Evolutionary conservation across 2,113 vertebrate genomes (phyloP), one percentile per base, ranked within the genome.

Genomic region (Propithecus coquereli): DNA sequence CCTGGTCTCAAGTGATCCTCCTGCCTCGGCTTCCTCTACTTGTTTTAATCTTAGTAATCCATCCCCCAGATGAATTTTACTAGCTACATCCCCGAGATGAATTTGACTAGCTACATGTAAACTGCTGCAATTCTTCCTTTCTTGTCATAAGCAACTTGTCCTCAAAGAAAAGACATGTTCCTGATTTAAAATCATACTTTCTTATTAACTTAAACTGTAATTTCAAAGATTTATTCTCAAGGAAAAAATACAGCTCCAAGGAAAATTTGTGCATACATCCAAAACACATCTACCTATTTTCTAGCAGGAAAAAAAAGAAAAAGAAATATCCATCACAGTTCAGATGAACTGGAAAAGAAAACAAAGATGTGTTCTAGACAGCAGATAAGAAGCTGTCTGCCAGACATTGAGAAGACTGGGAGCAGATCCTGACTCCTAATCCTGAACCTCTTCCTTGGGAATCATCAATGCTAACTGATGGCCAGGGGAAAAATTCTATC

Each of bases 221-320:
- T 84, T 92, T 97, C 73, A 86, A 80, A 91, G 61, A 94, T 79
- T 93, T 86, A 84, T 43, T 90, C 54, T 92, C 20, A 70, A 87
- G 68, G 40, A 80, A 93, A 91, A 90, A 30, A 32, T 82, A 91
- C 0, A 84, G 68, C 27, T 71, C 47, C 59, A 79, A 95, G 70
- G 50, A 86, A 93, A 79, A 83, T 86, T 37, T 59, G 89, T 65
- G 80, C 84, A 90, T 84, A 25, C 52, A 74, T 87, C 23, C 6
- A 50, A 96, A 94, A 90, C 54, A 87, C n/a, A 54, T 14, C 43
- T 77, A 45, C 20, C 43, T 77, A 52, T 16, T n/a, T 91, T 65
- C 16, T 34, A 80, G 94, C 5, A 81, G 68, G 30, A 0, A 40
- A 2, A 9, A 22, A 43, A 52, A 17, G 52, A 52, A 52, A 52